Conservation (phyloP, 2,888 invertebrate genomes). For the Diabrotica balteata region DNA sequence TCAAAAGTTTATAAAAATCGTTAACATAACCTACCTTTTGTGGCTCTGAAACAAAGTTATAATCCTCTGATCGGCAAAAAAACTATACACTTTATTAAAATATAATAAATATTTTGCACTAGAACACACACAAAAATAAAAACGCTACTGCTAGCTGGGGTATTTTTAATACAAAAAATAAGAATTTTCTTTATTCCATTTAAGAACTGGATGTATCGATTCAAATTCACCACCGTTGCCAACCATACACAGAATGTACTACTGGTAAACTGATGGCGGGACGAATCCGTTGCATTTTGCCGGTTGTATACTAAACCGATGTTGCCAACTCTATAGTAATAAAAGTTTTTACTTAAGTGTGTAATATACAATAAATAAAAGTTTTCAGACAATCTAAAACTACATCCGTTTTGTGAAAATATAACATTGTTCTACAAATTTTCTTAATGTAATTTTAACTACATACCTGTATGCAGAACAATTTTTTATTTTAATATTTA, state of each 20-base stretch:
- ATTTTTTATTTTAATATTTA: too few relatives aligned
- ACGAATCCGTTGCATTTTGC: slow-evolving; percentile 36
- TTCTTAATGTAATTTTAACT: too few relatives aligned
- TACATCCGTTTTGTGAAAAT: too few relatives aligned
- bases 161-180: neutral
- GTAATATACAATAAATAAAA: neutral
- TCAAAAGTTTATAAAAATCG: neutral
- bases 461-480: too few relatives aligned
- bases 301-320: slow-evolving; percentile 24
- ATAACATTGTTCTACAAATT: too few relatives aligned
- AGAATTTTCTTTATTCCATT: slow-evolving; percentile 17
- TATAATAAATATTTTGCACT: slow-evolving; percentile 1
- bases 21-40: slow-evolving; percentile 21
- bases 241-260: slow-evolving; percentile 25
- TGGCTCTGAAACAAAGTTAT: neutral
- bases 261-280: slow-evolving; percentile 39
- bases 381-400: too few relatives aligned
- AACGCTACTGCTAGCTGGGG: neutral
- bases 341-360: neutral
- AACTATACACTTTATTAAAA: slow-evolving; percentile 8
- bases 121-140: slow-evolving; percentile 5
- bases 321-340: slow-evolving; percentile 15
- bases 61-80: slow-evolving; percentile 9
- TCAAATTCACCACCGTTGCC: slow-evolving; percentile 29
- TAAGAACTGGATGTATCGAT: slow-evolving; percentile 26